Conservation (phyloP, 2,888 invertebrate species). For the Podotricha telesiphe region DNA sequence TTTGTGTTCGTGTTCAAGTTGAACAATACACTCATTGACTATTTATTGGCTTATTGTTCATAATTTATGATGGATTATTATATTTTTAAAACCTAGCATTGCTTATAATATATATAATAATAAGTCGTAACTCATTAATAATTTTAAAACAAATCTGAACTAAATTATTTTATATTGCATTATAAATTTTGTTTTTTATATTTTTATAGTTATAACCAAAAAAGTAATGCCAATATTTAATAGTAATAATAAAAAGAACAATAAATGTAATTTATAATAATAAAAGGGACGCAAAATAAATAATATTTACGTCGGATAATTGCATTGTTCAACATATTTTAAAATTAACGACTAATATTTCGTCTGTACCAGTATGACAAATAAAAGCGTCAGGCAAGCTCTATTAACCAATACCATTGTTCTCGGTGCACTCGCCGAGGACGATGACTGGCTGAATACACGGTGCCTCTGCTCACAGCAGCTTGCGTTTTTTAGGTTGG, state of each 20-base stretch:
- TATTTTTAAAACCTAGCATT: conserved; percentile 33
- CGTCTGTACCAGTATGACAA: not conserved
- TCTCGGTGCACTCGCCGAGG: conserved; percentile 74
- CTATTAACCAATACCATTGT: conserved; percentile 73
- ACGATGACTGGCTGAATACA: conserved; percentile 67
- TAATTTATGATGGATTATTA: conserved; percentile 38
- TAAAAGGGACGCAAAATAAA: not conserved
- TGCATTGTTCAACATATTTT: conserved; percentile 25
- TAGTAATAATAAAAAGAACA: not conserved
- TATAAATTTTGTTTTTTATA: not conserved
- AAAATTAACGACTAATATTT: conserved; percentile 26
- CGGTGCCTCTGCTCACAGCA: conserved; percentile 81
- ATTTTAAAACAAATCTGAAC: not conserved
- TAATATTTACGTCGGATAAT: not conserved
- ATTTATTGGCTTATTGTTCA: conserved; percentile 55
- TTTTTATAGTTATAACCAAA: not conserved
- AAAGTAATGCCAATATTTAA: not conserved
- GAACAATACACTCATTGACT: conserved; percentile 73
- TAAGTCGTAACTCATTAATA: not conserved
- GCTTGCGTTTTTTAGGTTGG: conserved; percentile 80
- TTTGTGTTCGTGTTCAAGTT: conserved; percentile 47
- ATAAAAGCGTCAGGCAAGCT: conserved; percentile 48
- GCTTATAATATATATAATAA: not conserved
- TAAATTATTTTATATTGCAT: not conserved
- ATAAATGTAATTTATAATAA: not conserved